Percentiles rank a stretch among this genome's conserved stretches.
These are phyloP conservation scores for Elephas maximus DNA, from an alignment of 2,113 vertebrate genomes.

Conservation along the genomic window DNA sequence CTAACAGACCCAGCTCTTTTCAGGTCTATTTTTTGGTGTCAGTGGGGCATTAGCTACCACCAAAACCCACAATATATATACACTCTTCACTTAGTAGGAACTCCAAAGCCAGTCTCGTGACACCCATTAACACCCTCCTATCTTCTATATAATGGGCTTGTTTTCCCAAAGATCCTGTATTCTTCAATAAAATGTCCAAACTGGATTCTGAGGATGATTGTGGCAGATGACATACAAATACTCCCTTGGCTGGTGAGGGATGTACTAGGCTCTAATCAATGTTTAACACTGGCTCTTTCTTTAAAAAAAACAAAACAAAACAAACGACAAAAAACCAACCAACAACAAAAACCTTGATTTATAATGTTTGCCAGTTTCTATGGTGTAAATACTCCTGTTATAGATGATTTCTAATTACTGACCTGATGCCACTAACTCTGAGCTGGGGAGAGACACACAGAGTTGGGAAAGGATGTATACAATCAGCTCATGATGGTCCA, in stretches of 20 bases:
- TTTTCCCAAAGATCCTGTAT: not conserved
- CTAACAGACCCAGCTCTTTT: not conserved
- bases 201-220: not conserved
- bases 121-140: not conserved
- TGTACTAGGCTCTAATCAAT: not conserved
- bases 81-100: not conserved
- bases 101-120: not conserved
- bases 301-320: not conserved
- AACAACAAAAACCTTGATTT: not conserved
- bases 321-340: not conserved
- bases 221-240: not conserved
- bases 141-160: not conserved
- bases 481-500: fast-evolving
- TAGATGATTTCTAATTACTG: not conserved
- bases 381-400: no score
- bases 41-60: not conserved
- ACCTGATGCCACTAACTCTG: not conserved
- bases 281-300: not conserved
- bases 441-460: not conserved
- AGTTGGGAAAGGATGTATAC: no score
- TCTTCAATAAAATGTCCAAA: not conserved
- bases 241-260: not conserved
- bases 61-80: not conserved
- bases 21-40: not conserved
- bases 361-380: not conserved